phyloP scores from a whole-genome alignment of 2,888 invertebrate species.

The Lasius fuliginosus region DNA sequence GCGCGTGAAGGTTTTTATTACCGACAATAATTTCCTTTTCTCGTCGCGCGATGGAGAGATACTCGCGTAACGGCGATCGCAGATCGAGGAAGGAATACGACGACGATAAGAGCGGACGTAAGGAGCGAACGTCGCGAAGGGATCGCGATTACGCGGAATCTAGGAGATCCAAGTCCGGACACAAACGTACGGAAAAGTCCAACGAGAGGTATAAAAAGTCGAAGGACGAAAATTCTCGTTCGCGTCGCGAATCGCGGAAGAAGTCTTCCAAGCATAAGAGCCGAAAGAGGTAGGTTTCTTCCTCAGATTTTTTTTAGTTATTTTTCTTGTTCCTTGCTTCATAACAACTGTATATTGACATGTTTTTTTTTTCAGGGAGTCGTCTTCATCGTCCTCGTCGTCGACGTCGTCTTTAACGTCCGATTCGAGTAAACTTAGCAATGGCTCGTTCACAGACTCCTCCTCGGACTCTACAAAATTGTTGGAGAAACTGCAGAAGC shows the following conservation, averaged over 20 bases:
- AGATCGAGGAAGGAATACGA: conserved; percentile 51
- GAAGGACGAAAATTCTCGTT: conserved; percentile 64
- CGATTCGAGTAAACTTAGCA: conserved; percentile 73
- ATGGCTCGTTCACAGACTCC: conserved; percentile 81
- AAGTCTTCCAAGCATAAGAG: conserved; percentile 78
- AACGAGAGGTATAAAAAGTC: conserved; percentile 74
- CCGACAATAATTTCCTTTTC: not conserved
- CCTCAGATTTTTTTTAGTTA: not conserved
- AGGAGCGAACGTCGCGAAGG: conserved; percentile 51
- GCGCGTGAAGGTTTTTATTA: not conserved
- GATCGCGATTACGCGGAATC: conserved; percentile 53
- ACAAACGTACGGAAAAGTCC: conserved; percentile 66
- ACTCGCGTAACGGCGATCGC: conserved; percentile 66
- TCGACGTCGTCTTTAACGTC: conserved; percentile 75
- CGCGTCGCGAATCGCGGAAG: conserved; percentile 65
- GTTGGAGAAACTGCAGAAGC: conserved; percentile 91
- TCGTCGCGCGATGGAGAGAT: conserved; percentile 70
- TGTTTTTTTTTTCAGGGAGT: conserved; percentile 20
- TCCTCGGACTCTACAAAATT: conserved; percentile 89
- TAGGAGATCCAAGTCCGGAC: conserved; percentile 64
- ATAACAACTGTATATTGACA: conserved; percentile 19
- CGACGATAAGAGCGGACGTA: conserved; percentile 33
- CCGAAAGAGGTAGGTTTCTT: conserved; percentile 72
- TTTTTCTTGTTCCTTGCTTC: not conserved
- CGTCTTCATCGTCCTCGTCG: conserved; percentile 54